Evolutionary conservation across 1,140 invertebrate genomes (phyloP).

Genomic region (Colletes gigas): DNA sequence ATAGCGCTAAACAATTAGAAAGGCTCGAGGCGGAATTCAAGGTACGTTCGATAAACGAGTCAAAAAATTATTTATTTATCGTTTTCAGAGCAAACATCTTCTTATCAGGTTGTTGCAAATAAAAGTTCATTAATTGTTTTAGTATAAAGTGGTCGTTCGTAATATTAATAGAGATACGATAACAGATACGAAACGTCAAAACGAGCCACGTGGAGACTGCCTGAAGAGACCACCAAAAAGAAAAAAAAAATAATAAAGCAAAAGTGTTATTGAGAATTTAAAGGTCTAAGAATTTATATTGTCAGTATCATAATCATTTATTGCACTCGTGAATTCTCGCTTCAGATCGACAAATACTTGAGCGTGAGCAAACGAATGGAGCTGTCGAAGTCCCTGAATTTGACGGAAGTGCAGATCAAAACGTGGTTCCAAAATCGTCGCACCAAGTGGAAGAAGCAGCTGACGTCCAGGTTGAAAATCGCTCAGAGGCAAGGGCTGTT

Average conservation of each 20-base stretch:
- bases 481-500: conserved; percentile 92
- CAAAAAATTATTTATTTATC: background rate
- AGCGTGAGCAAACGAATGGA: conserved; percentile 97
- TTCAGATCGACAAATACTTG: conserved; percentile 94
- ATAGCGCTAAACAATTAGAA: conserved; percentile 96
- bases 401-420: conserved; percentile 98
- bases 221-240: too few species aligned
- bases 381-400: conserved; percentile 91
- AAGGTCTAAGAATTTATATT: too few species aligned
- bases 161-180: too few species aligned
- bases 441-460: conserved; percentile 98
- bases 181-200: too few species aligned
- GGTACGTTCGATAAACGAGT: conserved; percentile 66
- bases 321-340: background rate
- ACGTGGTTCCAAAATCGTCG: conserved; percentile 98
- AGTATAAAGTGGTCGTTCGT: too few species aligned
- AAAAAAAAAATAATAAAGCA: too few species aligned
- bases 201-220: too few species aligned
- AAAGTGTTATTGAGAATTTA: too few species aligned
- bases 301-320: too few species aligned
- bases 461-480: conserved; percentile 93
- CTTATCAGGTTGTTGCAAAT: too few species aligned
- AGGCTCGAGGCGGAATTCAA: conserved; percentile 96
- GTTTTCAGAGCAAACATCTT: background rate
- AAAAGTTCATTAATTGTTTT: too few species aligned